phyloP scores from a whole-genome alignment of 2,113 vertebrate genomes.

The Chauna torquata region DNA sequence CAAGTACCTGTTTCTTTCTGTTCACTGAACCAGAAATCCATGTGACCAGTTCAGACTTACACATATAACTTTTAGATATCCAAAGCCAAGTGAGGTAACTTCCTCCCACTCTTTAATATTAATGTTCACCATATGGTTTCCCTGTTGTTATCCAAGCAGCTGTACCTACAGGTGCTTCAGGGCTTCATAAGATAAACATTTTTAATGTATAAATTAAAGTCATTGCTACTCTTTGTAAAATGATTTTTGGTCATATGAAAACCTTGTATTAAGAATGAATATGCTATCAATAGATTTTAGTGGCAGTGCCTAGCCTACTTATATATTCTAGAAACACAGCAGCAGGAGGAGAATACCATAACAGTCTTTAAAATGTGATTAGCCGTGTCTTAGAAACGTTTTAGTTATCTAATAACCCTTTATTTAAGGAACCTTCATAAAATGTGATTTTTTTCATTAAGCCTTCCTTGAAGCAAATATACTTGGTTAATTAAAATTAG shows the following conservation, averaged over 20 bases:
- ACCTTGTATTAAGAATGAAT: neutral
- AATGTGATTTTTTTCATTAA: conserved; percentile 2
- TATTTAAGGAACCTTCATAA: neutral
- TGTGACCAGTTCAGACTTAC: neutral
- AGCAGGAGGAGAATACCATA: neutral
- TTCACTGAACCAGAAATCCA: neutral
- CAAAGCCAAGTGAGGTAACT: neutral
- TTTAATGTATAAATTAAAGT: neutral
- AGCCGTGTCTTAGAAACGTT: neutral
- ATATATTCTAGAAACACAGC: neutral
- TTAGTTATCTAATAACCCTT: neutral
- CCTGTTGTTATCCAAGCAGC: neutral
- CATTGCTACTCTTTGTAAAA: neutral
- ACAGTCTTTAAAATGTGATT: neutral
- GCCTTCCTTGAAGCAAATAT: neutral
- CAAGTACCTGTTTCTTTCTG: neutral
- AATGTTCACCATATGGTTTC: neutral
- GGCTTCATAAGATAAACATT: neutral
- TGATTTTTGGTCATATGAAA: neutral
- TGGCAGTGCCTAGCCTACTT: neutral
- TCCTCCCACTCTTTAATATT: neutral
- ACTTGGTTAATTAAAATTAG: conserved; percentile 1
- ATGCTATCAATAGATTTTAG: neutral
- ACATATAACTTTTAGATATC: neutral
- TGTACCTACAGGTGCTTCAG: neutral